phyloP scores from a whole-genome alignment of 2,888 invertebrate species.

The Aspidapion aeneum region DNA sequence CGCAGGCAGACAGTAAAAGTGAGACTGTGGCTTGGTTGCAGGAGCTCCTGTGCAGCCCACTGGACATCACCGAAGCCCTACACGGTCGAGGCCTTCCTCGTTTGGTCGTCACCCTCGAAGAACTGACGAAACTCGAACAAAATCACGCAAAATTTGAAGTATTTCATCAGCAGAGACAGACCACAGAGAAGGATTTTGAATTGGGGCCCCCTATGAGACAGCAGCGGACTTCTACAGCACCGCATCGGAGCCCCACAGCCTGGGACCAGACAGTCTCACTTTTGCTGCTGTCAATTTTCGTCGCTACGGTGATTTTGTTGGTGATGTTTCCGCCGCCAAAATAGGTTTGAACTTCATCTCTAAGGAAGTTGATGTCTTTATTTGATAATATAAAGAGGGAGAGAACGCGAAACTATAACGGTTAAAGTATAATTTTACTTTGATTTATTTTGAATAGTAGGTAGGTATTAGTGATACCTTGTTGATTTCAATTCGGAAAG shows the following conservation, averaged over 20 bases:
- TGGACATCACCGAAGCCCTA: slow-evolving; percentile 52
- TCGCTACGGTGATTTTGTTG: slow-evolving; percentile 49
- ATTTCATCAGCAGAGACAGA: slow-evolving; percentile 16
- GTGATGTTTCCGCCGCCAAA: slow-evolving; percentile 51
- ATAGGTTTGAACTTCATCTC: slow-evolving; percentile 12
- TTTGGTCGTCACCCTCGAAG: slow-evolving; percentile 44
- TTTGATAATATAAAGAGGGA: no score
- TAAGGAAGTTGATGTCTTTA: neutral
- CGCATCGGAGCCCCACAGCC: slow-evolving; percentile 28
- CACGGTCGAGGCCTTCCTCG: slow-evolving; percentile 45
- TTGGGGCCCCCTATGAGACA: neutral
- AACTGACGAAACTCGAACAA: slow-evolving; percentile 40
- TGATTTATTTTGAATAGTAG: no score
- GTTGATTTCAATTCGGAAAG: no score
- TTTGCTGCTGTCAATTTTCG: slow-evolving; percentile 47
- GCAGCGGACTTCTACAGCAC: neutral
- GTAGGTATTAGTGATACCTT: no score
- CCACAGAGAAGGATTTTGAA: neutral
- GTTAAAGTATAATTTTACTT: no score
- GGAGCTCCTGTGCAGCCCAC: slow-evolving; percentile 55
- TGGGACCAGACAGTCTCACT: slow-evolving; percentile 54
- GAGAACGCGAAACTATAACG: no score
- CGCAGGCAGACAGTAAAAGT: slow-evolving; percentile 37
- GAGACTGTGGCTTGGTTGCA: slow-evolving; percentile 56
- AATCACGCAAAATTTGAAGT: neutral